These are phyloP conservation scores for Dinocampus coccinellae DNA, from an alignment of 2,888 invertebrate species.

Conservation along the genomic window DNA sequence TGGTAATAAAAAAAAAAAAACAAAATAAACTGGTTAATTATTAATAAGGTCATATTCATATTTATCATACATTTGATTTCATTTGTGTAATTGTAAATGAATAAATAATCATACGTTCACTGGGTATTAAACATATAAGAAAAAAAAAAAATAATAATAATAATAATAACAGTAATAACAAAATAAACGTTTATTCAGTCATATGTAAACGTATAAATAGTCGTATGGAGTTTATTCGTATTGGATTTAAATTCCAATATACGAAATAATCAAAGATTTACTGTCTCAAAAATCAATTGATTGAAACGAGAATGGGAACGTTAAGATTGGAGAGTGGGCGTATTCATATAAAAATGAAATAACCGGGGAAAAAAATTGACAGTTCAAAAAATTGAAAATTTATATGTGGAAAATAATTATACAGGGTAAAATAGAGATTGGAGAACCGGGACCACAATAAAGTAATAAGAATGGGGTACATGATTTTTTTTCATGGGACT, in stretches of 20 bases:
- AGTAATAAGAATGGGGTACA: slow-evolving; percentile 30
- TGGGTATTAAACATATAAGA: not conserved
- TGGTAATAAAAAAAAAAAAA: too few species aligned
- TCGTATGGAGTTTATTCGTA: not conserved
- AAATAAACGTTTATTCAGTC: not conserved
- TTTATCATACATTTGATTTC: not conserved
- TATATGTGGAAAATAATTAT: too few species aligned
- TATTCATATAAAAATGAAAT: not conserved
- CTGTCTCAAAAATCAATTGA: not conserved
- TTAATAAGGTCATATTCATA: not conserved
- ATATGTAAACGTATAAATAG: not conserved
- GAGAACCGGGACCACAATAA: not conserved
- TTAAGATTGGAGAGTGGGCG: too few species aligned
- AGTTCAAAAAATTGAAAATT: too few species aligned
- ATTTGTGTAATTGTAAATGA: not conserved
- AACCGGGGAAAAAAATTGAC: not conserved
- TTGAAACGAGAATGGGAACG: too few species aligned
- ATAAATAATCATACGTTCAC: slow-evolving; percentile 18
- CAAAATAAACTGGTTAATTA: too few species aligned
- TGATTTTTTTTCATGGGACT: slow-evolving; percentile 72
- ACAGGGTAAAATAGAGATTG: slow-evolving; percentile 27
- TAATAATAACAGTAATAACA: not conserved
- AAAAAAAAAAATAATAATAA: too few species aligned
- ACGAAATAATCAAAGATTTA: not conserved
- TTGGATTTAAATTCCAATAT: not conserved